Conservation (phyloP, 2,113 vertebrate species). For the Trinectes maculatus region DNA sequence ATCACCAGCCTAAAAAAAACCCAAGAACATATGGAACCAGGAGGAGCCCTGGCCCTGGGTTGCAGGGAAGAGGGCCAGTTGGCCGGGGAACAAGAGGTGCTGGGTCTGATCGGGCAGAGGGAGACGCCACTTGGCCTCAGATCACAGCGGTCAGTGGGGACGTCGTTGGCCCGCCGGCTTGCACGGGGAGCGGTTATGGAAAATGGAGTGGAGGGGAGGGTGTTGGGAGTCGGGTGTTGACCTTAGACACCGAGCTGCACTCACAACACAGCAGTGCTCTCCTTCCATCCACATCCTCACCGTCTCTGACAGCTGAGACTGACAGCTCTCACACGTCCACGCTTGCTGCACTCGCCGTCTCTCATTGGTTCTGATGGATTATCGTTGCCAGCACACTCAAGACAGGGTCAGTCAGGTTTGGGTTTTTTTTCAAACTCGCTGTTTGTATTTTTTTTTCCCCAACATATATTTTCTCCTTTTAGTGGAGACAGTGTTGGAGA, state of each 20-base stretch:
- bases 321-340: constrained; percentile 45
- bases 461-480: constrained; percentile 1
- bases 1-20: constrained; percentile 80
- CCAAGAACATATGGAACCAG: constrained; percentile 82
- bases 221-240: constrained; percentile 73
- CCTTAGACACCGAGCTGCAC: constrained; percentile 71
- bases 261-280: constrained; percentile 38
- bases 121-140: constrained; percentile 81
- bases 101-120: constrained; percentile 78
- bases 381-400: constrained; percentile 3
- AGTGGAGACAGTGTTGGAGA: constrained; percentile 5
- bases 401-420: not conserved
- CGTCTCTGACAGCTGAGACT: constrained; percentile 54
- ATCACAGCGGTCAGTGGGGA: constrained; percentile 85
- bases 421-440: constrained; percentile 11
- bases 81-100: constrained; percentile 81
- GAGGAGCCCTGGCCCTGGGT: constrained; percentile 77
- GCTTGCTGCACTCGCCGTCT: constrained; percentile 23
- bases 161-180: constrained; percentile 66
- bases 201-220: constrained; percentile 47
- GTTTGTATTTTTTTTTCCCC: not conserved
- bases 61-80: constrained; percentile 79
- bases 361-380: constrained; percentile 35
- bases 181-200: constrained; percentile 68
- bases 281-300: constrained; percentile 27